Evolutionary conservation across 2,797 vertebrate genomes (phyloP).

Genomic region (Thunnus albacares): DNA sequence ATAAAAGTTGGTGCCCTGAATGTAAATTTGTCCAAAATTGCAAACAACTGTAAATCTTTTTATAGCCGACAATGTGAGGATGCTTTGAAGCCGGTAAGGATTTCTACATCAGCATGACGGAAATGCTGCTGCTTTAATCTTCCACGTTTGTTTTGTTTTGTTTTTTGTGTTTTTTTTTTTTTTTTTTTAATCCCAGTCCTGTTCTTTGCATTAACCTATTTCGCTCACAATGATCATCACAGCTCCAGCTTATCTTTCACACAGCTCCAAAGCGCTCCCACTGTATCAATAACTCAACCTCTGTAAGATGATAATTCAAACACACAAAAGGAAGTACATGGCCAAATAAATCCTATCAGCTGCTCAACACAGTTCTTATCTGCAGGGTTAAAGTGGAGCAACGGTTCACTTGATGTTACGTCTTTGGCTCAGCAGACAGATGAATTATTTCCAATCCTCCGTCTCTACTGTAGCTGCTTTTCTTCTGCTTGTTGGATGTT

Average conservation of each 20-base stretch:
- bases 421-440: constrained; percentile 38
- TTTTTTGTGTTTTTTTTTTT: constrained; percentile 1
- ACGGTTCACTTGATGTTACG: constrained; percentile 40
- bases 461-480: constrained; percentile 44
- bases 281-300: constrained; percentile 45
- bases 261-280: constrained; percentile 8
- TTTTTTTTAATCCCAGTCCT: constrained; percentile 57
- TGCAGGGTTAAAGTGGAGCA: constrained; percentile 54
- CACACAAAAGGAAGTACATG: constrained; percentile 16
- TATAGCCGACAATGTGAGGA: constrained; percentile 53
- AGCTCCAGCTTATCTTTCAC: constrained; percentile 52
- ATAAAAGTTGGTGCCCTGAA: constrained; percentile 55
- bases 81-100: constrained; percentile 60
- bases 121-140: constrained; percentile 69
- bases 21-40: constrained; percentile 67
- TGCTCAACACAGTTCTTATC: constrained; percentile 42
- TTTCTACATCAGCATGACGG: constrained; percentile 66
- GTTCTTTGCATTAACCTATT: constrained; percentile 75
- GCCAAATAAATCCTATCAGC: constrained; percentile 38
- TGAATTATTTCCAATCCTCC: constrained; percentile 55
- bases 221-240: constrained; percentile 51
- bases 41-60: constrained; percentile 66
- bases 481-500: constrained; percentile 53
- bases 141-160: constrained; percentile 51
- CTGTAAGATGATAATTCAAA: constrained; percentile 38